Base-by-base conservation (phyloP, 2,888 invertebrate genomes). In the Brenthis ino region DNA sequence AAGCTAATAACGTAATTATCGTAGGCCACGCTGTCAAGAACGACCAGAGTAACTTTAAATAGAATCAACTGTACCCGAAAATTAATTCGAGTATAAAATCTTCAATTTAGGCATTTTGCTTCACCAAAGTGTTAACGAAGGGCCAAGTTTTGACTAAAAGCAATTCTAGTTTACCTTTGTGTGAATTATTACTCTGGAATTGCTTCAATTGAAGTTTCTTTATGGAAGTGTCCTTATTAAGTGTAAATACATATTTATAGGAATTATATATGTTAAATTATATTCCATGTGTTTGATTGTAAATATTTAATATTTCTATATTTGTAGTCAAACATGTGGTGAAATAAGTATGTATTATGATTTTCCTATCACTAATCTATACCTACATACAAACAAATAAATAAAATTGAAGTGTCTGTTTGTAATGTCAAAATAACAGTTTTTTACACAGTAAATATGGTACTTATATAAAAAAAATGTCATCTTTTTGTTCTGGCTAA, bases 61-160 rank as follows among this genome's bases (percentile, higher is more conserved):
- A 63, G 57, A 66, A 51, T 69, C 57, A 69, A 70, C 67, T 72
- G 68, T 73, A 73, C 73, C 67, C 70, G 72, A 78, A 77, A 71
- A 77, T 76, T 77, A 77, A 80, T 77, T 78, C 74, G 75, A 74
- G 76, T 71, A 76, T 76, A 78, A 77, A 80, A 77, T 79, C 70
- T 76, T 74, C 65, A 72, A 77, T 77, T 77, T 75, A 71, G 68
- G 64, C 71, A 74, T 76, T 76, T 72, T 74, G 73, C 73, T 73
- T 76, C 74, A 53, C 47, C 50, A 70, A 72, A 72, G 68, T 72
- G 70, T 64, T 70, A 72, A 72, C 70, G 72, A 72, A 67, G 72
- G 57, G 56, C 58, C 56, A 51, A 70, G 24, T 65, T 64, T 68
- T 58, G 53, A 64, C 63, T 72, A 64, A 47, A 47, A 67, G 67